Evolutionary conservation across 2,113 vertebrate species (phyloP), one percentile per base, ranked within the genome.

Genomic region (Callocephalon fimbriatum): DNA sequence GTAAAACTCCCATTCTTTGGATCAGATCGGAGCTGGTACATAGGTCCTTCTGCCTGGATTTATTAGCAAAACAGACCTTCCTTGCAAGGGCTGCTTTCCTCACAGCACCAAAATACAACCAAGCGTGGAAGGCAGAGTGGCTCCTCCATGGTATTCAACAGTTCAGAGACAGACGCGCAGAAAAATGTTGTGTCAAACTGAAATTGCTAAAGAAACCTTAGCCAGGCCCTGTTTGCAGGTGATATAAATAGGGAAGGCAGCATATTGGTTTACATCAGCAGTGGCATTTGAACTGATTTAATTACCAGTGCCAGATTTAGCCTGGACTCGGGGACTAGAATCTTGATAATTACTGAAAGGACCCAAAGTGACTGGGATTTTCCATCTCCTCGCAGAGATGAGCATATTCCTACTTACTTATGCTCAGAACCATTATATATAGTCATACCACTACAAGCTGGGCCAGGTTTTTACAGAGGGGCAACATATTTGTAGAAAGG

Each of bases 301-400:
- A 97, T 97, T 97, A 97, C 95, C 95, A 97, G 94, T 97, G 94
- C 97, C 96, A 96, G 97, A 97, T 94, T 97, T 97, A 97, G 95
- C 96, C 95, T 92, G 96, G 94, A 97, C 97, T 97, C 90, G 91
- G 96, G 92, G 92, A 96, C 95, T 96, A 96, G 95, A 95, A 96
- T 95, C 94, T 93, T 96, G 93, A 96, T 97, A 95, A 96, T 95
- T 96, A 97, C 97, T 90, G 95, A 95, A 96, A 95, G 97, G 92
- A 95, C 96, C 95, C 80, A 93, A 93, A 95, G 86, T 74, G 82
- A 93, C 92, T 94, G 93, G 96, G 95, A 97, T 97, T 97, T 97
- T 95, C 94, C 94, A 95, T 96, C 94, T 95, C 83, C 79, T 90
- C 0, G 20, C 85, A 88, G 93, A 95, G 90, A 95, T 63, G 90